A percentile compares a stretch with the other conserved stretches of the same genome.
Evolutionary conservation across 2,113 vertebrate genomes (phyloP).

Genomic region (Pomatostomus ruficeps): DNA sequence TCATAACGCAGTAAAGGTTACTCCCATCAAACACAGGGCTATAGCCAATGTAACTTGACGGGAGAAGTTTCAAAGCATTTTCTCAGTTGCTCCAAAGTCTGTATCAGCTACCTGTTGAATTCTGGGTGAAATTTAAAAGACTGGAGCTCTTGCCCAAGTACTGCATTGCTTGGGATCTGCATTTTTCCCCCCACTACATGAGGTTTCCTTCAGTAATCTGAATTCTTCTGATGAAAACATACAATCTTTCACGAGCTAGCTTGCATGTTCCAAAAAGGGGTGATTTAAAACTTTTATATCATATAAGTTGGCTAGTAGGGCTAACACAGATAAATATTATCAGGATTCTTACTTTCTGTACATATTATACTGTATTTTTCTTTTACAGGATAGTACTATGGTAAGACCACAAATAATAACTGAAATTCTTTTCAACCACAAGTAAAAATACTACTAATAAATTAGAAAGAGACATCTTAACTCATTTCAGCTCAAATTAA

Average conservation of each 20-base stretch:
- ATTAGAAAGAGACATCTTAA: not conserved
- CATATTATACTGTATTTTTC: not conserved
- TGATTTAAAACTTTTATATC: not conserved
- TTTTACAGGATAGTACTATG: not conserved
- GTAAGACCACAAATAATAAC: not conserved
- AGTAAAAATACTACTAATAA: not conserved
- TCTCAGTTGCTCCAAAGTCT: not conserved
- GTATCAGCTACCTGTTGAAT: not conserved
- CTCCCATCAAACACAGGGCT: not conserved
- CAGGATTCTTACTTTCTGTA: not conserved
- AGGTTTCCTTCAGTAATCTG: not conserved
- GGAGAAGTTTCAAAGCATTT: not conserved
- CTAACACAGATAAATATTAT: not conserved
- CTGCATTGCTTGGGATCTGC: not conserved
- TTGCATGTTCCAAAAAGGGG: fast-evolving
- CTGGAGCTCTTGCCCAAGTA: not conserved
- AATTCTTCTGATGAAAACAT: not conserved
- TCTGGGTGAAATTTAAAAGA: not conserved
- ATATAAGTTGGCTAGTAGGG: not conserved
- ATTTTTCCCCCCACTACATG: not conserved
- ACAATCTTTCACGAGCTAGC: not conserved
- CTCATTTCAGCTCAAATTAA: not conserved
- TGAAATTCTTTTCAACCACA: not conserved
- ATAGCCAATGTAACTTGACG: not conserved
- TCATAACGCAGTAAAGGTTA: not conserved